Percentiles rank a stretch among this genome's conserved stretches.
Conservation (phyloP, 1,140 invertebrate genomes). For the Heliconius eleuchia region DNA sequence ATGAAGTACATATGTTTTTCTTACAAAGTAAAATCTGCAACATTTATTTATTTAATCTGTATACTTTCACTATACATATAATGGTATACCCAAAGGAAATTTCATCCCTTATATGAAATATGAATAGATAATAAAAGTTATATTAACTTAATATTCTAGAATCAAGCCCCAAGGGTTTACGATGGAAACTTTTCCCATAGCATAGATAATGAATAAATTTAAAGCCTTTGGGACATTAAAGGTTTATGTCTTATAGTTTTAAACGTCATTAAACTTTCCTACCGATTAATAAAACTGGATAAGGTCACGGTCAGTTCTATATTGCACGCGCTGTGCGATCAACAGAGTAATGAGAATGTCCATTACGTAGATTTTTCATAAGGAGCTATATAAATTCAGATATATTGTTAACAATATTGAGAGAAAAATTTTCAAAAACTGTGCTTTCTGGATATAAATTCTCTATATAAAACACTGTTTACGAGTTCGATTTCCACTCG, state of each 20-base stretch:
- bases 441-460: too few species aligned
- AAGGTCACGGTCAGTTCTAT: constrained; percentile 1
- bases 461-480: too few species aligned
- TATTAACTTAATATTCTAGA: not conserved
- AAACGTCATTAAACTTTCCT: not conserved
- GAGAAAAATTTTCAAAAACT: too few species aligned
- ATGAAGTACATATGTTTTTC: too few species aligned
- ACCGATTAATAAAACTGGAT: not conserved
- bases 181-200: not conserved
- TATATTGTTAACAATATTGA: not conserved
- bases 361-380: not conserved
- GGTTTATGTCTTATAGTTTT: not conserved
- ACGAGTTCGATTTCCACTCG: too few species aligned
- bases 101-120: not conserved
- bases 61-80: not conserved
- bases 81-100: not conserved
- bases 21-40: too few species aligned
- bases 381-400: not conserved
- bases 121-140: not conserved
- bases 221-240: not conserved
- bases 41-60: too few species aligned
- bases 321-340: not conserved
- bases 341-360: not conserved
- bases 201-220: not conserved
- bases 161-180: not conserved